Evolutionary conservation across 2,113 vertebrate species (phyloP).

Genomic region (Promerops cafer): DNA sequence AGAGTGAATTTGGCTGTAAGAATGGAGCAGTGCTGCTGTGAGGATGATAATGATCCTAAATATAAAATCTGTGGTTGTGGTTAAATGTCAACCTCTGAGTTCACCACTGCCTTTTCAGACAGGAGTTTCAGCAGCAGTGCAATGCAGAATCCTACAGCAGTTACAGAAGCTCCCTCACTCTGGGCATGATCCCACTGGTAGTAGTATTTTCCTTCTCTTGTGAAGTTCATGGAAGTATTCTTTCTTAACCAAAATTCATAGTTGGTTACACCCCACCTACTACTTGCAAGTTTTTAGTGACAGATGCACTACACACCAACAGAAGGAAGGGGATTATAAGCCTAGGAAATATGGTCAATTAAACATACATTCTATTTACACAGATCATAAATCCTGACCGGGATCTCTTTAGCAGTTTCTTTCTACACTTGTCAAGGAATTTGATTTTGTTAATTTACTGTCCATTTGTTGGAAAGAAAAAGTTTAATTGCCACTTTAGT

Average conservation of each 20-base stretch:
- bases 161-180: not conserved
- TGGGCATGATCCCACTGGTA: not conserved
- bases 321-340: not conserved
- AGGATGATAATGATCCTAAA: not conserved
- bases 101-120: not conserved
- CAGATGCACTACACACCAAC: not conserved
- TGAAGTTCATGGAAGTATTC: not conserved
- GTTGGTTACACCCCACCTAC: not conserved
- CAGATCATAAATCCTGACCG: not conserved
- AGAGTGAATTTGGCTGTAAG: not conserved
- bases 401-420: not conserved
- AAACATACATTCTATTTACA: not conserved
- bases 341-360: not conserved
- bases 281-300: not conserved
- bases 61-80: not conserved
- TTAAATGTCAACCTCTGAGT: not conserved
- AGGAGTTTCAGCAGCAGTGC: not conserved
- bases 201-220: not conserved
- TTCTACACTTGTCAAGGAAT: constrained; percentile 7
- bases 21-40: not conserved
- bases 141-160: not conserved
- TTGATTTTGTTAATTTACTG: constrained; percentile 7
- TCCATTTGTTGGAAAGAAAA: not conserved
- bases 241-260: not conserved
- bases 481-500: not conserved